Evolutionary conservation across 2,888 invertebrate species (phyloP).

Genomic region (Oxytorus armatus): DNA sequence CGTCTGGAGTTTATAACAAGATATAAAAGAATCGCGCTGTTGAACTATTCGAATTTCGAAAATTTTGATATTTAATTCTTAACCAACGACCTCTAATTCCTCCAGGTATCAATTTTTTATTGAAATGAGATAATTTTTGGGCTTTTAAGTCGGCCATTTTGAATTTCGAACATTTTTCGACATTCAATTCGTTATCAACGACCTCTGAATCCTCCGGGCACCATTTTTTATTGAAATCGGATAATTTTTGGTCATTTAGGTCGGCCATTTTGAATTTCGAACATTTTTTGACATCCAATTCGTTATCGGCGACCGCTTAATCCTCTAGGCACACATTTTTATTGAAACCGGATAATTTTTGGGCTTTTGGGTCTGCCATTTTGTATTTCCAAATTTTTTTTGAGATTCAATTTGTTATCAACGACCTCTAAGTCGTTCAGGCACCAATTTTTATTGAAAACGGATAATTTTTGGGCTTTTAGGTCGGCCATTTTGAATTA

Average conservation of each 20-base stretch:
- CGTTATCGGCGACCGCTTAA: background rate
- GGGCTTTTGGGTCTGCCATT: too few species aligned
- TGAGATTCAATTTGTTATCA: too few species aligned
- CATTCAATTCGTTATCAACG: too few species aligned
- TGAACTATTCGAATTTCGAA: background rate
- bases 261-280: too few species aligned
- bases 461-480: background rate
- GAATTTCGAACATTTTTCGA: too few species aligned
- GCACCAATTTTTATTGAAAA: slow-evolving; percentile 25
- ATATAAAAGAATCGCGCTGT: background rate
- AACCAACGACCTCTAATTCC: too few species aligned
- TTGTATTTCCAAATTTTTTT: too few species aligned
- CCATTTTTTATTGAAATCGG: too few species aligned
- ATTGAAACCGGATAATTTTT: slow-evolving; percentile 11
- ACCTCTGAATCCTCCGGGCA: background rate
- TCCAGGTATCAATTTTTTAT: slow-evolving; percentile 20
- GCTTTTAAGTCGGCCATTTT: too few species aligned
- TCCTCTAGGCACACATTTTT: background rate
- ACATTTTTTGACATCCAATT: too few species aligned
- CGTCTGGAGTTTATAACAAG: slow-evolving; percentile 79
- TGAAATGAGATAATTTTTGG: background rate
- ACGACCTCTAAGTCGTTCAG: background rate
- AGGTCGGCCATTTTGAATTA: too few species aligned
- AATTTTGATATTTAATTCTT: background rate
- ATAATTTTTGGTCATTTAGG: too few species aligned